Evolutionary conservation across 2,888 invertebrate genomes (phyloP).

Genomic region (Spilarctia lutea): DNA sequence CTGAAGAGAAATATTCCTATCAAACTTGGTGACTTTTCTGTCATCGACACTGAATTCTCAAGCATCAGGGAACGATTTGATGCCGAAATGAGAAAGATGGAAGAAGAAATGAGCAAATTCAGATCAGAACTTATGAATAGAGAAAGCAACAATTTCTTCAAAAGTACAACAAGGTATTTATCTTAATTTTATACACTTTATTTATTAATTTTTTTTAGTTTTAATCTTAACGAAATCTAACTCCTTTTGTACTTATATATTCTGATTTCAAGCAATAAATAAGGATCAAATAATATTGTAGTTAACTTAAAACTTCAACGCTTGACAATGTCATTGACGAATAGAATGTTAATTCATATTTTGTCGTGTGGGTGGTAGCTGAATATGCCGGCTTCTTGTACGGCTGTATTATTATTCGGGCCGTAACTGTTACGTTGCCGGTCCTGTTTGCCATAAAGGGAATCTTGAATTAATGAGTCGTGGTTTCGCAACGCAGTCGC

Average conservation of each 20-base stretch:
- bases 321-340: slow-evolving; percentile 24
- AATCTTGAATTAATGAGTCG: slow-evolving; percentile 82
- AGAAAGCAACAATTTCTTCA: slow-evolving; percentile 96
- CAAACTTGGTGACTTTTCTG: slow-evolving; percentile 97
- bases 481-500: slow-evolving; percentile 77
- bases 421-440: slow-evolving; percentile 67
- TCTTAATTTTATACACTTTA: slow-evolving; percentile 44
- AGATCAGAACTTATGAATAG: slow-evolving; percentile 96
- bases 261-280: neutral
- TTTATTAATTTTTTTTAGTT: slow-evolving; percentile 4
- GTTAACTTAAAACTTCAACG: neutral
- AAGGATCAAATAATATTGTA: neutral
- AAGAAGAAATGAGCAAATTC: slow-evolving; percentile 99
- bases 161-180: slow-evolving; percentile 94
- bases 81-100: slow-evolving; percentile 99
- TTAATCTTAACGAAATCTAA: neutral
- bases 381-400: slow-evolving; percentile 49
- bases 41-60: slow-evolving; percentile 98
- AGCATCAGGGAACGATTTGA: slow-evolving; percentile 98
- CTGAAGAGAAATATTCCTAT: slow-evolving; percentile 96
- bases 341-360: slow-evolving; percentile 38
- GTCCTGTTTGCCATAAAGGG: slow-evolving; percentile 79
- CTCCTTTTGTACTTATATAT: neutral
- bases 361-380: slow-evolving; percentile 48
- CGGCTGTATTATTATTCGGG: slow-evolving; percentile 72